Conservation (phyloP, 2,797 vertebrate species). For the Danio jaintianensis region DNA sequence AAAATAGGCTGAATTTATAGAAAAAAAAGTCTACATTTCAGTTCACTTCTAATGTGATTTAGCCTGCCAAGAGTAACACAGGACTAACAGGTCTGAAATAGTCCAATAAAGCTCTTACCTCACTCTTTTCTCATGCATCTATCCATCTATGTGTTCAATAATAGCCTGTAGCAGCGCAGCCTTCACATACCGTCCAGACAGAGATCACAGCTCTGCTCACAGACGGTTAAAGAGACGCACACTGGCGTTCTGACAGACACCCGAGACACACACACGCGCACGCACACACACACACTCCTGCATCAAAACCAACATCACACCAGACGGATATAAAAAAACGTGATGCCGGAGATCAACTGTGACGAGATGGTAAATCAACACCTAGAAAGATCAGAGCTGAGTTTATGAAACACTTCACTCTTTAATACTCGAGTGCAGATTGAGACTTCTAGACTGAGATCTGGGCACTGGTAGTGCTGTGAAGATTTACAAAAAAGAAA, state of each 20-base stretch:
- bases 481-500: too few species aligned
- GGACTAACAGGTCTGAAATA: not conserved
- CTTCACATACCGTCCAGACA: constrained; percentile 56
- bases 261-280: constrained; percentile 1
- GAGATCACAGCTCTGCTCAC: not conserved
- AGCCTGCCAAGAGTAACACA: not conserved
- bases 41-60: not conserved
- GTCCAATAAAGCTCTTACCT: constrained; percentile 74
- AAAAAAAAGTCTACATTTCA: not conserved
- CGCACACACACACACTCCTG: too few species aligned
- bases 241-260: constrained; percentile 41
- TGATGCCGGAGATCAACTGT: not conserved
- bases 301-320: not conserved
- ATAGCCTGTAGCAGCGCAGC: constrained; percentile 71
- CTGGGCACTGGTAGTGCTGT: too few species aligned
- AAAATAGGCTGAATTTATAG: not conserved
- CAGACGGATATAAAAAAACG: constrained; percentile 42
- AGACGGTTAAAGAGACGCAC: not conserved
- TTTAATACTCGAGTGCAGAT: not conserved
- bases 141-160: constrained; percentile 65
- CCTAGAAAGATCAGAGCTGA: constrained; percentile 5
- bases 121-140: constrained; percentile 68
- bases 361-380: constrained; percentile 30
- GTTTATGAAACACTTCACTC: constrained; percentile 1
- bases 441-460: not conserved